Evolutionary conservation across 2,888 invertebrate genomes (phyloP).

Genomic region (Acronicta psi): DNA sequence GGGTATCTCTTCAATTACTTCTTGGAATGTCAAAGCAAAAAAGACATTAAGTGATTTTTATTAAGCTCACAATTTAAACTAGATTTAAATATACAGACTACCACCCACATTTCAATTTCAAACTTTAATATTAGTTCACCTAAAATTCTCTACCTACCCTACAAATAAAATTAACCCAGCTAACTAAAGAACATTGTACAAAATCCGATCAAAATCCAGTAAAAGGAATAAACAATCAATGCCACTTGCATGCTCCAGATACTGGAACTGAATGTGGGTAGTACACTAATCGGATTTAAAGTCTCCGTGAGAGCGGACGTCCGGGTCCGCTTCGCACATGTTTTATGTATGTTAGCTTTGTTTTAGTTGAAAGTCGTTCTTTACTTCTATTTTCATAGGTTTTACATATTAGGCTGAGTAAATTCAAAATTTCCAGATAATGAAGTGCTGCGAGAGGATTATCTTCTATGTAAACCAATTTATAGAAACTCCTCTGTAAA

Average conservation of each 20-base stretch:
- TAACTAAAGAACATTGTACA: not conserved
- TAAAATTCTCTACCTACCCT: not conserved
- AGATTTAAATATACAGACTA: no score
- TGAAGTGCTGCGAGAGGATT: no score
- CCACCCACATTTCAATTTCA: no score
- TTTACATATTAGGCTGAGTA: constrained; percentile 12
- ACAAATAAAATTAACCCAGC: not conserved
- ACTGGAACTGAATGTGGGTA: constrained; percentile 22
- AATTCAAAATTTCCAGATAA: not conserved
- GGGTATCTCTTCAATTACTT: no score
- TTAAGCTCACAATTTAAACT: no score
- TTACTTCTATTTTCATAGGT: constrained; percentile 21
- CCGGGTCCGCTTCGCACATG: constrained; percentile 21
- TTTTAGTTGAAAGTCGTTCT: constrained; percentile 24
- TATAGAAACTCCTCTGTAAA: no score
- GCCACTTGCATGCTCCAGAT: constrained; percentile 6
- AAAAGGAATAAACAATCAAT: constrained; percentile 36
- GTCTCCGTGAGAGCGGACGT: constrained; percentile 23
- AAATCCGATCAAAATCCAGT: not conserved
- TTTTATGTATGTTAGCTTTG: constrained; percentile 33
- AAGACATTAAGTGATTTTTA: no score
- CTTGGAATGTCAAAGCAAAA: no score
- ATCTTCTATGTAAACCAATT: no score
- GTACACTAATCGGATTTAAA: constrained; percentile 50
- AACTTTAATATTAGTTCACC: no score